Base-by-base conservation (phyloP, 1,140 invertebrate genomes). In the Holotrichia oblita region DNA sequence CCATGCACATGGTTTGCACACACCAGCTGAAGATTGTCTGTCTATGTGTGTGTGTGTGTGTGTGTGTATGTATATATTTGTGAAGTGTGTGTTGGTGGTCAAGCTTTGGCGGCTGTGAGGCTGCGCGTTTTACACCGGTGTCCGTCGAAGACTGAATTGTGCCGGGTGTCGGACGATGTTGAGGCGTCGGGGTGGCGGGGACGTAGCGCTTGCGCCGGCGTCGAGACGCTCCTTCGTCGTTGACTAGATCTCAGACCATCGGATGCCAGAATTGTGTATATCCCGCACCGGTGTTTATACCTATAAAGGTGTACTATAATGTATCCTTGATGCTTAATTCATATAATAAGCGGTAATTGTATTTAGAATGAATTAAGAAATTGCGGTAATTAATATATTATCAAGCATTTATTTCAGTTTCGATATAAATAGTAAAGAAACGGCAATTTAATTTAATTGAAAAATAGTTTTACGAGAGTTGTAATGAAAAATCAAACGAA, bases 1-100 rank as follows among this genome's bases (percentile, higher is more conserved):
- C 55, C 61, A 79, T 81, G 77, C 80, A 81, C 80, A 81, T 81
- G 80, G 80, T 81, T 55, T 73, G 78, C 76, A 81, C 77, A 34
- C 78, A 64, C 27, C 61, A 78, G 78, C 78, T 77, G 79, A 78
- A 79, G 64, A 75, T 64, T 41, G 78, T 17, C 14, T 55, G 48
- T 34, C 27, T 34, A 34, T 34, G 27, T 2, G 27, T 34, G 27
- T 34, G 41, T 59, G 14, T 64, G 20, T 64, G 20, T 64, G 20
- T 64, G 17, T 17, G 20, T 59, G 9, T 34, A 64, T 64, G 20
- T 22, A 9, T 64, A 64, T 64, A 22, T 17, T 10, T 64, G 12
- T 17, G 27, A 64, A 41, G 34, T 73, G 41, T 73, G 41, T 73
- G 17, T 34, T 40, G n/a, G 48, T 40, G 24, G 48, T 44, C 41